Percentiles rank a stretch among this genome's conserved stretches.
Conservation (phyloP, 2,113 vertebrate species). For the Astur gentilis region DNA sequence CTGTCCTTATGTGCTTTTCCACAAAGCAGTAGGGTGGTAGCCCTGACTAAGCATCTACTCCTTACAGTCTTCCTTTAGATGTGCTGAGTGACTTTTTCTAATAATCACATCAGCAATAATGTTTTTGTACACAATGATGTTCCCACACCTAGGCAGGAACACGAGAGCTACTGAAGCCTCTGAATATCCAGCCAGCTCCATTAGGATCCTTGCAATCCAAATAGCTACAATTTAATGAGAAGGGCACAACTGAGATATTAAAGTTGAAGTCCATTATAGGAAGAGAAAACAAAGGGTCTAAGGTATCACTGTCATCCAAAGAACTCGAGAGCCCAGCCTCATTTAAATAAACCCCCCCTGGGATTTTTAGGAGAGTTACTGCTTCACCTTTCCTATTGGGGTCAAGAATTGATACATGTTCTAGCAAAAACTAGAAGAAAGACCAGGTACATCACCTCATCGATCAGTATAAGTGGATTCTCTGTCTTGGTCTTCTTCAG, state of each 20-base stretch:
- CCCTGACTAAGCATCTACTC: not conserved
- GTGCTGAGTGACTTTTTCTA: not conserved
- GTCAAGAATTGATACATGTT: not conserved
- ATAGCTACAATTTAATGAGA: not conserved
- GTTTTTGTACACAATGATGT: not conserved
- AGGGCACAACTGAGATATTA: not conserved
- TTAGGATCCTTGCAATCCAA: not conserved
- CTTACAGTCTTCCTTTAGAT: not conserved
- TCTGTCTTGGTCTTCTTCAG: constrained; percentile 98
- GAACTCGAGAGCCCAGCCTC: not conserved
- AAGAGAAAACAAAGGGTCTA: not conserved
- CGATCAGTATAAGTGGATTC: constrained; percentile 93
- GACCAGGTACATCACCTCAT: constrained; percentile 79
- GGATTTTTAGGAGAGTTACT: not conserved
- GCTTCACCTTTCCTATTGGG: not conserved
- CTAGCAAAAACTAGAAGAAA: not conserved
- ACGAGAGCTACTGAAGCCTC: not conserved
- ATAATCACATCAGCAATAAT: not conserved
- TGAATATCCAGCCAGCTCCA: not conserved
- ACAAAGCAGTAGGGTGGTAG: not conserved
- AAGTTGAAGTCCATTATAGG: not conserved
- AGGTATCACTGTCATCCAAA: not conserved
- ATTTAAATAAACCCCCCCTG: not conserved
- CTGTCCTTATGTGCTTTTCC: not conserved
- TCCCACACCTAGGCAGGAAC: not conserved